Percentiles rank a stretch among this genome's conserved stretches.
Conservation (phyloP, 2,888 invertebrate species). For the Callosobruchus maculatus region DNA sequence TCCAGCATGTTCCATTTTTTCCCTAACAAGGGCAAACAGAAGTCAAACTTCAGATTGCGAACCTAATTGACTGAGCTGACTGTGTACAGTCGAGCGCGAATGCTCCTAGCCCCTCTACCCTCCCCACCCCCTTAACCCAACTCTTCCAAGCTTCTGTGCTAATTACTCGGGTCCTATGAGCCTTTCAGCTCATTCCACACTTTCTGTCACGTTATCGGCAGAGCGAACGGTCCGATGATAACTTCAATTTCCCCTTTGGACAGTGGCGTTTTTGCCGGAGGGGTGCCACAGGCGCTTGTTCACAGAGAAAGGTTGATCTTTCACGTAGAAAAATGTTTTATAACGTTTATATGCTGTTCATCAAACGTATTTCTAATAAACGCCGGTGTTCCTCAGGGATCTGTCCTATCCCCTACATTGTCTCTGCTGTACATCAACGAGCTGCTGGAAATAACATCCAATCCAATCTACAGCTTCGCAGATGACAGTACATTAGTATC, state of each 20-base stretch:
- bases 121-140: too few relatives aligned
- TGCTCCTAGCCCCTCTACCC: neutral
- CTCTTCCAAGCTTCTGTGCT: neutral
- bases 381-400: too few relatives aligned
- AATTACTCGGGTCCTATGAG: neutral
- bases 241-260: neutral
- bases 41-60: neutral
- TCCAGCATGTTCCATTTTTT: neutral
- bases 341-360: too few relatives aligned
- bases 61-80: neutral
- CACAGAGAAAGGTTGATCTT: too few relatives aligned
- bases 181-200: neutral
- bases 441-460: too few relatives aligned
- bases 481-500: too few relatives aligned
- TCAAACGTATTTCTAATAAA: too few relatives aligned
- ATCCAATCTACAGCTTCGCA: too few relatives aligned
- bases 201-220: neutral
- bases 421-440: too few relatives aligned
- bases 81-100: neutral
- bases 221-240: neutral
- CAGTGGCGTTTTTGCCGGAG: neutral
- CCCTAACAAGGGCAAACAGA: neutral
- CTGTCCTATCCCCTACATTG: too few relatives aligned
- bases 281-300: too few relatives aligned
- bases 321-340: too few relatives aligned